Percentiles rank a stretch among this genome's conserved stretches.
Conservation (phyloP, 2,113 vertebrate genomes). For the Delphinapterus leucas region DNA sequence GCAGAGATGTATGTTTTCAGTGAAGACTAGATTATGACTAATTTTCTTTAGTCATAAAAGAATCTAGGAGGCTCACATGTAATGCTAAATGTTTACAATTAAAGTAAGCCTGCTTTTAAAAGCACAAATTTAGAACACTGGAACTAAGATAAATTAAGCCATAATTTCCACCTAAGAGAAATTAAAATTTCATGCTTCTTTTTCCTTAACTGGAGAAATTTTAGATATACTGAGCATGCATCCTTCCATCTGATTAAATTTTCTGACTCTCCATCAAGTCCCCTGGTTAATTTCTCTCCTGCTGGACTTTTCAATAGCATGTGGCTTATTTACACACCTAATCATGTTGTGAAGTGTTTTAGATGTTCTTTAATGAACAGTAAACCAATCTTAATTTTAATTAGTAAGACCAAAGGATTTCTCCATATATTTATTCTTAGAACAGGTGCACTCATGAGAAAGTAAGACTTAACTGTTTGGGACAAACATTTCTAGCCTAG, state of each 20-base stretch:
- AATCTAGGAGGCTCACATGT: neutral
- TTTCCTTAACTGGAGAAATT: neutral
- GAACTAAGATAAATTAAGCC: constrained; percentile 7
- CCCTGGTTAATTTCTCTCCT: constrained; percentile 27
- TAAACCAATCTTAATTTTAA: constrained; percentile 22
- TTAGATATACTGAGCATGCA: neutral
- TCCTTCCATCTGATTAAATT: constrained; percentile 20
- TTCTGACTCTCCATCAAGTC: neutral
- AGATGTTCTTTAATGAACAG: constrained; percentile 40
- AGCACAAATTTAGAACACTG: neutral
- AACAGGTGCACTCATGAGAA: neutral
- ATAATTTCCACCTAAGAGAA: constrained; percentile 33
- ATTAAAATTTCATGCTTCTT: constrained; percentile 22
- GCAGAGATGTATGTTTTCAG: neutral
- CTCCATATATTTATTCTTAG: neutral
- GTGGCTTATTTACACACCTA: neutral
- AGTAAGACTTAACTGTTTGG: neutral
- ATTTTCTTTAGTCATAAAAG: neutral
- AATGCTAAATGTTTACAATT: neutral
- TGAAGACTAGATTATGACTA: neutral
- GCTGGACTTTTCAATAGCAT: neutral
- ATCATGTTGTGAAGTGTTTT: constrained; percentile 38
- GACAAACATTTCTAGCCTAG: neutral
- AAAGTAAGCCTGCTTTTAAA: neutral
- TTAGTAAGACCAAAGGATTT: constrained; percentile 31